Evolutionary conservation across 2,888 invertebrate species (phyloP).

Genomic region (Agapostemon virescens): DNA sequence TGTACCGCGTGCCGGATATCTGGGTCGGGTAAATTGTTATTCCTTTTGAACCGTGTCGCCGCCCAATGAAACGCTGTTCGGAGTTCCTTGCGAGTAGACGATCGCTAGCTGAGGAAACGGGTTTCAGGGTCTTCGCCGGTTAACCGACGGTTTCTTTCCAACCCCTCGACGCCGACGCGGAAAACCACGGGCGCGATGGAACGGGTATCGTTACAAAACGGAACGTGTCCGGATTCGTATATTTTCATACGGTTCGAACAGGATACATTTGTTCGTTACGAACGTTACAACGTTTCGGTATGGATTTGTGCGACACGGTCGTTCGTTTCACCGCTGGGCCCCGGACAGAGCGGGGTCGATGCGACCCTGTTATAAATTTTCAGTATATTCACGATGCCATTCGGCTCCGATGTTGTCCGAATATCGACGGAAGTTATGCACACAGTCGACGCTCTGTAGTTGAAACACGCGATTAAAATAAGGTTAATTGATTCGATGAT

Average conservation of each 20-base stretch:
- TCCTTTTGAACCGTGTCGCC: constrained; percentile 46
- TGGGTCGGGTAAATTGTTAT: constrained; percentile 63
- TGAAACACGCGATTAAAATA: neutral
- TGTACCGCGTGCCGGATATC: constrained; percentile 33
- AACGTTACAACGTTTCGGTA: neutral
- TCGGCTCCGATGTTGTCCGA: neutral
- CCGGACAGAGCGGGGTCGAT: neutral
- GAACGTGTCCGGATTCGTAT: neutral
- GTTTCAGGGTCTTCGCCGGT: constrained; percentile 13
- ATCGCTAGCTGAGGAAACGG: constrained; percentile 26
- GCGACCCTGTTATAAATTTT: neutral
- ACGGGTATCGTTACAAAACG: neutral
- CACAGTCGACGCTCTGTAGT: neutral
- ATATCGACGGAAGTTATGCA: neutral
- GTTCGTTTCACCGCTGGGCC: neutral
- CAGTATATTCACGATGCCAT: neutral
- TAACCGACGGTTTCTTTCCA: neutral
- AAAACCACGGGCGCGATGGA: neutral
- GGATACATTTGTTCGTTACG: too few species aligned
- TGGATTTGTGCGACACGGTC: neutral
- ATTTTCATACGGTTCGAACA: neutral
- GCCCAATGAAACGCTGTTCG: constrained; percentile 35
- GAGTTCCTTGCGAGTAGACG: neutral
- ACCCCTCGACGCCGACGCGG: neutral
- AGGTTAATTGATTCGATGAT: constrained; percentile 5